These are phyloP conservation scores for Alfaro cultratus DNA, from an alignment of 2,797 vertebrate genomes.

Conservation along the genomic window DNA sequence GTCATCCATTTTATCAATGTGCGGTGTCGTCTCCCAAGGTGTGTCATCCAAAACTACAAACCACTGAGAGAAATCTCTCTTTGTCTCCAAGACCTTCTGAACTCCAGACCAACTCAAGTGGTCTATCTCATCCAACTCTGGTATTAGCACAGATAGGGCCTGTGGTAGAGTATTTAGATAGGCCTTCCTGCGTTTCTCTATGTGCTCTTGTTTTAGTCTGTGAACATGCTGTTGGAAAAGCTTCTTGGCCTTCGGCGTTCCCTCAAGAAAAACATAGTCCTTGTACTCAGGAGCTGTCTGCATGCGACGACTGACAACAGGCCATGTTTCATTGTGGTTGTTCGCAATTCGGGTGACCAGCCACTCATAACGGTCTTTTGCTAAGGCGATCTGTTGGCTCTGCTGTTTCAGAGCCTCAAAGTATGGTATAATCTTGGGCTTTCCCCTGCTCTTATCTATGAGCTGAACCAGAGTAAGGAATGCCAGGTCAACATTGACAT, in stretches of 20 bases:
- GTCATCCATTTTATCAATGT: constrained; percentile 89
- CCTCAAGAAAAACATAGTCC: constrained; percentile 96
- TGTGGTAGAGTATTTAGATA: constrained; percentile 90
- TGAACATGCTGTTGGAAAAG: constrained; percentile 93
- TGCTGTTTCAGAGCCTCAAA: constrained; percentile 97
- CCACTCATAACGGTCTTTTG: constrained; percentile 97
- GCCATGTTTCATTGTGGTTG: constrained; percentile 93
- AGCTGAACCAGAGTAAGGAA: constrained; percentile 95
- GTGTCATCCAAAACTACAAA: constrained; percentile 95
- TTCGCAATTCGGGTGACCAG: constrained; percentile 90
- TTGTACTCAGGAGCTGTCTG: constrained; percentile 87
- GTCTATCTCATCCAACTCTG: constrained; percentile 92
- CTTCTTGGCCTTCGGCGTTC: constrained; percentile 94
- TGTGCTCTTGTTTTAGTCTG: constrained; percentile 94
- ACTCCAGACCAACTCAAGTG: constrained; percentile 90
- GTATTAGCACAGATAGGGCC: constrained; percentile 87
- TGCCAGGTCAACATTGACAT: constrained; percentile 96
- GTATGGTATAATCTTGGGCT: constrained; percentile 96
- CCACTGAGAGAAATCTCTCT: constrained; percentile 91
- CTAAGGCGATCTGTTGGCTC: constrained; percentile 95
- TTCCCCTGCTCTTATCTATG: constrained; percentile 91
- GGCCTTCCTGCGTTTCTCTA: constrained; percentile 87
- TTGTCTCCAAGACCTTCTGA: constrained; percentile 91
- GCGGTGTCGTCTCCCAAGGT: constrained; percentile 91
- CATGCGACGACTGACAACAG: constrained; percentile 85